Evolutionary conservation across 2,888 invertebrate species (phyloP).

Genomic region (Lepidochrysops patricia): DNA sequence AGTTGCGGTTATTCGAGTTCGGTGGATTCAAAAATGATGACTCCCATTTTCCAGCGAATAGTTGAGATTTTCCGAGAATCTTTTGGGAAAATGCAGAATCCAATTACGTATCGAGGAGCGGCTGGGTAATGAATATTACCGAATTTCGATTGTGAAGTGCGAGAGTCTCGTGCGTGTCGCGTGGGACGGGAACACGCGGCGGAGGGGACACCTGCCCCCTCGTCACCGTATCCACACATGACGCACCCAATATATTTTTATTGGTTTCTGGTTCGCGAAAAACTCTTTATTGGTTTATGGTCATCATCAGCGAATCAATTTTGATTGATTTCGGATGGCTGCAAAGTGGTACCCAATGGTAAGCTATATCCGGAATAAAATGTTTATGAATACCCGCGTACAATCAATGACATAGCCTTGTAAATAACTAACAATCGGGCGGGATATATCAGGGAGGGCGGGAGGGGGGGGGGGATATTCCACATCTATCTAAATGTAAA

Average conservation of each 20-base stretch:
- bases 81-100: background rate
- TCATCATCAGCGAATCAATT: background rate
- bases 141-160: background rate
- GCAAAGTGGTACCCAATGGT: too few species aligned
- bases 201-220: background rate
- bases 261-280: background rate
- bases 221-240: background rate
- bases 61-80: background rate
- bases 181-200: background rate
- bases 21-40: background rate
- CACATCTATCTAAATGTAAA: slow-evolving; percentile 13
- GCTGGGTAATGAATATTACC: background rate
- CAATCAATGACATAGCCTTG: background rate
- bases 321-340: background rate
- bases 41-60: background rate
- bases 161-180: background rate
- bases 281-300: background rate
- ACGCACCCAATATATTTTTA: background rate
- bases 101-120: background rate
- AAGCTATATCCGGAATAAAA: background rate
- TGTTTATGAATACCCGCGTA: background rate
- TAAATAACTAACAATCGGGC: background rate
- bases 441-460: background rate
- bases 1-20: background rate
- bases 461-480: background rate